Base-by-base conservation (phyloP, 2,888 invertebrate genomes). In the Dinocampus coccinellae region DNA sequence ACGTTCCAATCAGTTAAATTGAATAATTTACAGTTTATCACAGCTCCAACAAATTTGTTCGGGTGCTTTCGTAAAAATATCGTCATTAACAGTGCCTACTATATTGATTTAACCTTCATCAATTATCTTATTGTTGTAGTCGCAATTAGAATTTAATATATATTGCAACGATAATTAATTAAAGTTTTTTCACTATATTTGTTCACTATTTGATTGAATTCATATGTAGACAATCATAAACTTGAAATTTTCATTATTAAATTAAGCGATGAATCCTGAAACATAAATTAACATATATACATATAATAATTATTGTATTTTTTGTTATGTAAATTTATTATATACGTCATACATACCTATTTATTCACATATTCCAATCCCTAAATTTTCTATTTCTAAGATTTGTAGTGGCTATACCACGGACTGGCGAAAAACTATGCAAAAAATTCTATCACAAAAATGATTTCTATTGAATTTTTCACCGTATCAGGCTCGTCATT, bases 1-100 rank as follows among this genome's bases (percentile, higher is more conserved):
- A 81, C 82, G 80, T 77, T 69, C 69, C 61, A 69, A 47, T 26
- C 24, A 9, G 52, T 58, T 10, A 26, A 63, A 6, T 63, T 63
- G 39, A 52, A 39, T 24, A 62, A 63, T 63, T 63, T 26, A n/a
- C n/a, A 26, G 33, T 60, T 60, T 68, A 72, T 69, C 68, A 61
- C 55, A 24, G 52, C 52, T 26, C 29, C 16, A 29, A 58, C 34
- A 6, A 58, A 58, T 33, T n/a, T 26, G 29, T 57, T 13, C 13
- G 26, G 4, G 10, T 26, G 3, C 3, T 9, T 7, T 13, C 13
- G 24, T 57, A 24, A 26, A 6, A 26, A 47, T 33, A 29, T 34
- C 22, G 29, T 52, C 34, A 33, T 16, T 11, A 11, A 52, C 33
- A 47, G 24, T 64, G 29, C 33, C 39, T 24, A 29, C 29, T 10